Evolutionary conservation across 2,113 vertebrate genomes (phyloP).

Genomic region (Microcebus murinus): DNA sequence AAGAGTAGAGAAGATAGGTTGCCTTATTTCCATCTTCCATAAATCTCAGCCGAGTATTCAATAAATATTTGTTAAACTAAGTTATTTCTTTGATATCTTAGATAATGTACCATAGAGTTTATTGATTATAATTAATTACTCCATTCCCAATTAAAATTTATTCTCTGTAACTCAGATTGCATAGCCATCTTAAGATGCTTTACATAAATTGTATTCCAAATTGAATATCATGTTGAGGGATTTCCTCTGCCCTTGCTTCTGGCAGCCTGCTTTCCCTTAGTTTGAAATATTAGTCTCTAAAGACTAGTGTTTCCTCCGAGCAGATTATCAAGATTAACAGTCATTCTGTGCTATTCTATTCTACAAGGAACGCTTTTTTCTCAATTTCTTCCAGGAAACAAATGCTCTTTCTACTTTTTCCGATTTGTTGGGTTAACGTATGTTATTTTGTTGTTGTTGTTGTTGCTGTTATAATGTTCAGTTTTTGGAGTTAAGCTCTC

Average conservation of each 20-base stretch:
- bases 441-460: neutral
- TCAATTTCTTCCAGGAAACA: conserved; percentile 57
- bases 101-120: neutral
- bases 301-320: conserved; percentile 65
- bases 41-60: conserved; percentile 21
- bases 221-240: conserved; percentile 45
- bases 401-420: neutral
- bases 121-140: conserved; percentile 59
- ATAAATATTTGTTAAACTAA: conserved; percentile 63
- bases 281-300: conserved; percentile 68
- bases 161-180: neutral
- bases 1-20: neutral
- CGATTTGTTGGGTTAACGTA: neutral
- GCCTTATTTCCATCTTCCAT: conserved; percentile 17
- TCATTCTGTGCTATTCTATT: conserved; percentile 2
- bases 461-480: neutral
- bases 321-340: conserved; percentile 75
- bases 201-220: conserved; percentile 52
- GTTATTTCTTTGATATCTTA: conserved; percentile 50
- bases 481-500: neutral
- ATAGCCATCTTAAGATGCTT: neutral
- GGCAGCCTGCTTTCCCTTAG: conserved; percentile 64
- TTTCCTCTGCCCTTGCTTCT: conserved; percentile 24
- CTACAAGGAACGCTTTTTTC: conserved; percentile 25
- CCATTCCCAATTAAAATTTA: conserved; percentile 54